These are phyloP conservation scores for Heterocephalus glaber DNA, from an alignment of 2,113 vertebrate species.

Conservation along the genomic window DNA sequence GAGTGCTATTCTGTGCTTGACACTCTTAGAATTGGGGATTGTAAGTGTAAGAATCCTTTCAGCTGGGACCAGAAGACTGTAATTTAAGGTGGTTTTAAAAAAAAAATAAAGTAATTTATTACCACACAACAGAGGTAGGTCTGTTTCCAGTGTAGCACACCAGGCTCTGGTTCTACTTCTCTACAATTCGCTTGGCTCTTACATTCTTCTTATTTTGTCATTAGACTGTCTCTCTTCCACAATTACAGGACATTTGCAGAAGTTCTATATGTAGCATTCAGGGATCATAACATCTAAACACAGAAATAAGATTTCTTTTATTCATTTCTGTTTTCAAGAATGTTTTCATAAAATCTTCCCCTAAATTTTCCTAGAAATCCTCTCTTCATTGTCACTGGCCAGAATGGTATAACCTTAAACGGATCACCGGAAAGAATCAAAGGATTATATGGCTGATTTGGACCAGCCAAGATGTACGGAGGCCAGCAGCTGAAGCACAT, in stretches of 20 bases:
- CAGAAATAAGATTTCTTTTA: neutral
- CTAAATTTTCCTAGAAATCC: neutral
- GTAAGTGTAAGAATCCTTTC: neutral
- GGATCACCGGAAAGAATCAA: neutral
- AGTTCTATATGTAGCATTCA: neutral
- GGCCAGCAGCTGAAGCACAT: neutral
- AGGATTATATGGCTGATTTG: neutral
- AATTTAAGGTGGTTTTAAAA: neutral
- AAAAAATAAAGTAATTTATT: neutral
- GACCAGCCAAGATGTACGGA: neutral
- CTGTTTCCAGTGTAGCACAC: neutral
- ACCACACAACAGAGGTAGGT: neutral
- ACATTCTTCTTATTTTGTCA: neutral
- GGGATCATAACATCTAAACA: neutral
- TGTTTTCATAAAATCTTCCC: neutral
- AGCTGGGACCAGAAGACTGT: neutral
- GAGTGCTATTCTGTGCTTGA: neutral
- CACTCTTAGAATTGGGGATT: neutral
- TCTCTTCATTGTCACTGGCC: neutral
- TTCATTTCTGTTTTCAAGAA: neutral
- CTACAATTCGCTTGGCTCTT: neutral
- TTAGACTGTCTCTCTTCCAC: neutral
- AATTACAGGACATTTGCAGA: neutral
- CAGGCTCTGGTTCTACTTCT: neutral
- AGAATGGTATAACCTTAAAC: neutral